phyloP scores from a whole-genome alignment of 2,888 invertebrate species.

The Netelia inedita region DNA sequence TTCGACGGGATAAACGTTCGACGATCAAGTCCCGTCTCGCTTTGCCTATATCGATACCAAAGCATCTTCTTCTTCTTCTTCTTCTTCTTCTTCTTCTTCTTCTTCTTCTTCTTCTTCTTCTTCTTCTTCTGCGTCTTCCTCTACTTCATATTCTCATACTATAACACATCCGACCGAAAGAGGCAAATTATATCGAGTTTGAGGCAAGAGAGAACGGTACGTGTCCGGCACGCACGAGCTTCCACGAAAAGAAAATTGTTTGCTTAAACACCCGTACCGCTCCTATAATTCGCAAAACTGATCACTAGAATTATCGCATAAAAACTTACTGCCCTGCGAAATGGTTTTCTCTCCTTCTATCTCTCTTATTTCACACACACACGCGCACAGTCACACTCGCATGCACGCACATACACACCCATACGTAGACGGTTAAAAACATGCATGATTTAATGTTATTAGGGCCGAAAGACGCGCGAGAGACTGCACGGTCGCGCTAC shows the following conservation, averaged over 20 bases:
- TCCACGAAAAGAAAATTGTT: conserved; percentile 70
- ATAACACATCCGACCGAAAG: conserved; percentile 46
- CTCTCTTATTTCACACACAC: neutral
- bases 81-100: conserved; percentile 34
- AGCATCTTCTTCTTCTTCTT: conserved; percentile 15
- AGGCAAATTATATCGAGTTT: conserved; percentile 64
- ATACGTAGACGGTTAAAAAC: neutral
- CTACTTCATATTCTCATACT: conserved; percentile 1
- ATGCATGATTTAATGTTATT: neutral
- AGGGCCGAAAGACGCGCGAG: too few relatives aligned
- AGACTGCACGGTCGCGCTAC: too few relatives aligned
- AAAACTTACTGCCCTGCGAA: conserved; percentile 65
- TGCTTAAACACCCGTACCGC: conserved; percentile 66
- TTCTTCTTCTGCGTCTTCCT: conserved; percentile 16
- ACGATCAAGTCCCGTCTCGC: conserved; percentile 45
- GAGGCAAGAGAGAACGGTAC: conserved; percentile 29
- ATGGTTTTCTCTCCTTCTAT: conserved; percentile 46
- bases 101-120: conserved; percentile 26
- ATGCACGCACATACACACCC: neutral
- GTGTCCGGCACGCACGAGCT: conserved; percentile 66
- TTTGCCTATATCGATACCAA: conserved; percentile 58
- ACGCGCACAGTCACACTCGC: neutral
- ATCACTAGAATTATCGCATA: conserved; percentile 68
- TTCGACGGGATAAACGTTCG: conserved; percentile 64
- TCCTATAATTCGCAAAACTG: conserved; percentile 67